Base-by-base conservation (phyloP, 2,888 invertebrate species). In the Spisula subtruncata region DNA sequence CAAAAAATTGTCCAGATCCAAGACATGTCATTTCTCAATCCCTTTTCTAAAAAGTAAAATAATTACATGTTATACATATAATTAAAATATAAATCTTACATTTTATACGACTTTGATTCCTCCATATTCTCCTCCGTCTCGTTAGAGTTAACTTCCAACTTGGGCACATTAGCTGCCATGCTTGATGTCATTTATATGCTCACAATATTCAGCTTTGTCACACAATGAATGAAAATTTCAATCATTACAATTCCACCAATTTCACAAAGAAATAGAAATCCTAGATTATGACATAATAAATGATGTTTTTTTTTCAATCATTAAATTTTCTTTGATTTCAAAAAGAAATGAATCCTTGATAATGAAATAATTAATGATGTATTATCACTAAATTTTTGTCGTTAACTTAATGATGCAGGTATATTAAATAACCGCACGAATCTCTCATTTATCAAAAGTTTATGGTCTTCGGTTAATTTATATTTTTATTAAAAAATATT, bases 21-120 rank as follows among this genome's bases (percentile, higher is more conserved):
- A n/a, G n/a, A n/a, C n/a, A n/a, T n/a, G n/a, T n/a, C n/a, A n/a
- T n/a, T n/a, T n/a, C n/a, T n/a, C n/a, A n/a, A n/a, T n/a, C n/a
- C n/a, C n/a, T n/a, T n/a, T n/a, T n/a, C n/a, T n/a, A n/a, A n/a
- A n/a, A n/a, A n/a, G n/a, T n/a, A n/a, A n/a, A n/a, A n/a, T n/a
- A n/a, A n/a, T n/a, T n/a, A n/a, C n/a, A n/a, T n/a, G n/a, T n/a
- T n/a, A n/a, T n/a, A n/a, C n/a, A 41, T 51, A 51, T 51, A 51
- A 51, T 16, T 8, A 51, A n/a, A 25, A 71, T 71, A 48, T 48
- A 75, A 84, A 32, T 84, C 84, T 75, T 84, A 84, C 84, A 48
- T 75, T 51, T 84, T 84, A 51, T 75, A 84, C 14, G 84, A 5
- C 18, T 71, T 51, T n/a, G 71, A 20, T 29, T 84, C 84, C 32